phyloP scores from a whole-genome alignment of 2,113 vertebrate species.

The Lepus europaeus region DNA sequence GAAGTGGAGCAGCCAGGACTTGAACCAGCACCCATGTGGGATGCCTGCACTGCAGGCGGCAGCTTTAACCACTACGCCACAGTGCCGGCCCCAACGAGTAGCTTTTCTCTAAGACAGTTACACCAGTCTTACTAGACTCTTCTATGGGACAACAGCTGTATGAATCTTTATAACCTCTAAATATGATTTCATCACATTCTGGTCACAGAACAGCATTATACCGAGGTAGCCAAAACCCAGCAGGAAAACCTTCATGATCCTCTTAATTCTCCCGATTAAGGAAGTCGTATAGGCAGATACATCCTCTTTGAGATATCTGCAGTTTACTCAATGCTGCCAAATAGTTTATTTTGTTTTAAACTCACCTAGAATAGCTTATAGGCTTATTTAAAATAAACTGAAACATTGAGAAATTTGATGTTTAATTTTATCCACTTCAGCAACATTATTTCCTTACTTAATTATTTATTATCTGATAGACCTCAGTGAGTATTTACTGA shows the following conservation, averaged over 20 bases:
- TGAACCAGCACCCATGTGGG: too few relatives aligned
- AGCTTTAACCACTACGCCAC: too few relatives aligned
- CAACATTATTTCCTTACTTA: slow-evolving; percentile 34
- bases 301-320: slow-evolving; percentile 24
- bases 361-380: slow-evolving; percentile 42
- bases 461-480: slow-evolving; percentile 14
- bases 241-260: not conserved
- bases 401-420: slow-evolving; percentile 8
- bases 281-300: not conserved
- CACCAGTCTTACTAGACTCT: not conserved
- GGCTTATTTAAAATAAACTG: slow-evolving; percentile 50
- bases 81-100: not conserved
- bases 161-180: not conserved
- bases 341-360: slow-evolving; percentile 49
- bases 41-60: too few relatives aligned
- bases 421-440: not conserved
- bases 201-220: not conserved
- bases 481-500: slow-evolving; percentile 38
- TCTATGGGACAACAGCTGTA: not conserved
- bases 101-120: not conserved
- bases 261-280: not conserved
- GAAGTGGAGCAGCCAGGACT: too few relatives aligned
- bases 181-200: not conserved
- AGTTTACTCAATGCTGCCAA: not conserved
- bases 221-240: not conserved